Base-by-base conservation (phyloP, 1,140 invertebrate species). In the Hylaeus anthracinus region DNA sequence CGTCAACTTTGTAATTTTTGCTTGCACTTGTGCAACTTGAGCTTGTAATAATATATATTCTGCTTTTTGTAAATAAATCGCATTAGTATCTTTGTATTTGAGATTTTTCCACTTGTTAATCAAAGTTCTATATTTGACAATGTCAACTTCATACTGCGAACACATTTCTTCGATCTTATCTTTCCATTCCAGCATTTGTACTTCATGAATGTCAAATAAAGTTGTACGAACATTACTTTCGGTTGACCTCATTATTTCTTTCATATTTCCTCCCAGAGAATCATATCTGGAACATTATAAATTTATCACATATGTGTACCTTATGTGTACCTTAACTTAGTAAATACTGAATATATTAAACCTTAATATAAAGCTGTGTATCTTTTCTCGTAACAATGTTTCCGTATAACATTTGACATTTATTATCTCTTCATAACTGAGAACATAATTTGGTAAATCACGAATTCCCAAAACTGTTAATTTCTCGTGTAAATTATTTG, bases 131-230 rank as follows among this genome's bases (percentile, higher is more conserved):
- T 72, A 86, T 48, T 87, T 83, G 4, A 81, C 0, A 37, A 91
- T 72, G 66, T 91, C 84, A 53, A 51, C 77, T 72, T 89, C 76
- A 67, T 88, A 90, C 41, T 89, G 85, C 12, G 61, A n/a, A 66
- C 81, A 90, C 3, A 90, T 63, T 80, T 91, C 87, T n/a, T 90
- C 86, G 12, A 89, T 87, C 81, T 90, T 90, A 71, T 89, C 85
- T 61, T 88, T 89, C 90, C 91, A 92, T 56, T 88, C 76, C 10
- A 87, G n/a, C 72, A 82, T 56, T 65, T 88, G 74, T 5, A 83
- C 56, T 14, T 88, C 87, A 26, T 72, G 39, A 60, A 63, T 76
- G 48, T 87, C 81, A 10, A 84, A 73, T 43, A 89, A 82, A 64
- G 88, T 80, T 15, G 72, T 84, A 48, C 48, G 76, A 10, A 70